Evolutionary conservation across 2,113 vertebrate genomes (phyloP), one percentile per base, ranked within the genome.

Genomic region (Rhinopithecus roxellana): DNA sequence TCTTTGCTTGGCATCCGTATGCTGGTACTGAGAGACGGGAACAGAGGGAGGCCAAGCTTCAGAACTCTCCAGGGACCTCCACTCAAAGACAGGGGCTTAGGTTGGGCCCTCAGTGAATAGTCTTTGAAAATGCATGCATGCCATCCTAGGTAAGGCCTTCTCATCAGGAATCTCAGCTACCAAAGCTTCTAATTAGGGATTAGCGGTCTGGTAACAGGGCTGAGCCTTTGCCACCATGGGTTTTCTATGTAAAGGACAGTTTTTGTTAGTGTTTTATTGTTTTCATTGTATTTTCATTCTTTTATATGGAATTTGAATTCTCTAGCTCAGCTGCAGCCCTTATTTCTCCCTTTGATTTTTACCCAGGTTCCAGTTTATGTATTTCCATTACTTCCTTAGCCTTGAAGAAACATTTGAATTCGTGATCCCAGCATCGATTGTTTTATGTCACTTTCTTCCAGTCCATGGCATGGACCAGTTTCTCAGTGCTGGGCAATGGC

Each of bases 141-240:
- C 40, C 61, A 3, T 59, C 30, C 11, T 18, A 7, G 40, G 10
- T n/a, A 7, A 22, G 16, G 8, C 14, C 27, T n/a, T 45, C 23
- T 52, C 17, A 38, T 5, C 16, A 6, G 67, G 40, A n/a, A 16
- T 6, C 7, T 43, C 50, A 35, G 35, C 83, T 48, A 5, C 67
- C 10, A 25, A 48, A 52, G 12, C 64, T 64, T 78, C 77, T 52
- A 8, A n/a, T 27, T 9, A 3, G 12, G 45, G 20, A 5, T 20
- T 16, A 7, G 8, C 0, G 3, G 23, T 8, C 20, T 2, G 1
- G 8, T 6, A 6, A 0, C 8, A 13, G 30, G 35, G 17, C 40
- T 9, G 6, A 11, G 18, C 9, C 32, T 17, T 20, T 25, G 30
- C 27, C 18, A 17, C 22, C 20, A 4, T 3, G 2, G 14, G 2